Percentiles rank a stretch among this genome's conserved stretches.
These are phyloP conservation scores for Hippasteria phrygiana DNA, from an alignment of 53 echinoderm and acorn worm genomes.

Conservation along the genomic window DNA sequence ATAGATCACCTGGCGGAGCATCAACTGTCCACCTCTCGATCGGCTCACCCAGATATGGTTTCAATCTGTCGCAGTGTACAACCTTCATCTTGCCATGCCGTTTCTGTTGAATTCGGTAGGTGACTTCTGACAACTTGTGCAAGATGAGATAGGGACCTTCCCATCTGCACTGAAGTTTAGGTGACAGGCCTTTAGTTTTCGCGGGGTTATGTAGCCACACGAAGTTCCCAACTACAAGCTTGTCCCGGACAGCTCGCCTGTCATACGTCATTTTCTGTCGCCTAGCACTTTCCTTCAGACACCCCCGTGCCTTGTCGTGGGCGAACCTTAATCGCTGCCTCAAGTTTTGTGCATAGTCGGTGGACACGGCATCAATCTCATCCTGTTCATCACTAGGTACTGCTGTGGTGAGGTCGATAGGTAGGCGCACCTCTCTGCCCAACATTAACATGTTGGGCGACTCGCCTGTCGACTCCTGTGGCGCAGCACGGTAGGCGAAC, in stretches of 20 bases:
- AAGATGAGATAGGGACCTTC: constrained; percentile 45
- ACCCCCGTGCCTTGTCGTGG: neutral
- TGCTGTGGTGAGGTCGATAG: neutral
- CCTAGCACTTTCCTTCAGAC: neutral
- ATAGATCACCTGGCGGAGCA: neutral
- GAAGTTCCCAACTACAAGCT: neutral
- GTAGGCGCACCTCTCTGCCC: neutral
- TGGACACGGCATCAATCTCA: too few species aligned
- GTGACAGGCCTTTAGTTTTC: constrained; percentile 13
- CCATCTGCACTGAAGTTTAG: constrained; percentile 40
- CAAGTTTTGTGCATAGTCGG: neutral
- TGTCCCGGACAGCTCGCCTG: neutral
- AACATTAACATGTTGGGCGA: constrained; percentile 13
- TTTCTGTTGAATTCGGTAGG: neutral
- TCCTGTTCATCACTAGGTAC: neutral
- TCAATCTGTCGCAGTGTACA: neutral
- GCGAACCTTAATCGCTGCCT: neutral
- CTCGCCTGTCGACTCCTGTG: constrained; percentile 29
- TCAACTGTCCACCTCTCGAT: neutral
- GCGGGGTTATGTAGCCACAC: constrained; percentile 14
- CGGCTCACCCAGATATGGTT: neutral
- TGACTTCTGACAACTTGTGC: constrained; percentile 32
- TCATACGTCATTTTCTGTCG: neutral
- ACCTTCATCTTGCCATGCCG: neutral
- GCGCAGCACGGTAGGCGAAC: neutral